These are phyloP conservation scores for Lepisosteus osseus DNA, from an alignment of 2,113 vertebrate genomes.

Conservation along the genomic window DNA sequence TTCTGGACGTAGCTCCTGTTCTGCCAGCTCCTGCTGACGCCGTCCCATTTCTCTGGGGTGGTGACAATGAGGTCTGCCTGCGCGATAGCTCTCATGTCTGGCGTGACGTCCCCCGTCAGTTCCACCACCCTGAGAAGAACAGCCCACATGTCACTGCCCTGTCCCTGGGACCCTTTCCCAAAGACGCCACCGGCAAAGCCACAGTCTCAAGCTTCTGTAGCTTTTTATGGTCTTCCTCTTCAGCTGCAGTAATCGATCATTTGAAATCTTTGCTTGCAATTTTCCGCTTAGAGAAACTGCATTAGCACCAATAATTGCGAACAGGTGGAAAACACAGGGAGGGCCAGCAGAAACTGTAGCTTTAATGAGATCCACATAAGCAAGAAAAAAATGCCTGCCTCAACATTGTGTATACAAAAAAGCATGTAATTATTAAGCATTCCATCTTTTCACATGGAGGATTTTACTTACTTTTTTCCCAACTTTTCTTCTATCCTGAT, in stretches of 20 bases:
- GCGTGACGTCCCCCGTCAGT: constrained; percentile 92
- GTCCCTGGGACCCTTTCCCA: not conserved
- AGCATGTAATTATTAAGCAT: too few species aligned
- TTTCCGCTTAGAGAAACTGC: not conserved
- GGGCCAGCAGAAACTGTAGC: too few species aligned
- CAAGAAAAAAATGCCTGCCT: too few species aligned
- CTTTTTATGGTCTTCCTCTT: not conserved
- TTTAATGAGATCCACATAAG: too few species aligned
- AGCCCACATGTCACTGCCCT: not conserved
- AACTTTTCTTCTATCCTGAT: constrained; percentile 91
- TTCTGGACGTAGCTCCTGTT: constrained; percentile 95
- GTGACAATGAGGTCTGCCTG: constrained; percentile 96
- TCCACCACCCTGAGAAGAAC: constrained; percentile 82
- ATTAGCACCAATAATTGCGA: not conserved
- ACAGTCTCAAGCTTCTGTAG: not conserved
- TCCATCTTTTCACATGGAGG: too few species aligned
- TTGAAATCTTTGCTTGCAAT: not conserved
- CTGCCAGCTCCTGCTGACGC: constrained; percentile 96
- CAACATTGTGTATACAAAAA: too few species aligned
- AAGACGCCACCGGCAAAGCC: not conserved
- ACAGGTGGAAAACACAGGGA: too few species aligned
- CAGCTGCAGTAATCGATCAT: not conserved
- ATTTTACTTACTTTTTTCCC: constrained; percentile 83
- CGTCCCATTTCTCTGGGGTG: constrained; percentile 97
- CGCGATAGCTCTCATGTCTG: constrained; percentile 90